Evolutionary conservation across 2,113 vertebrate species (phyloP).

Genomic region (Aegithalos caudatus): DNA sequence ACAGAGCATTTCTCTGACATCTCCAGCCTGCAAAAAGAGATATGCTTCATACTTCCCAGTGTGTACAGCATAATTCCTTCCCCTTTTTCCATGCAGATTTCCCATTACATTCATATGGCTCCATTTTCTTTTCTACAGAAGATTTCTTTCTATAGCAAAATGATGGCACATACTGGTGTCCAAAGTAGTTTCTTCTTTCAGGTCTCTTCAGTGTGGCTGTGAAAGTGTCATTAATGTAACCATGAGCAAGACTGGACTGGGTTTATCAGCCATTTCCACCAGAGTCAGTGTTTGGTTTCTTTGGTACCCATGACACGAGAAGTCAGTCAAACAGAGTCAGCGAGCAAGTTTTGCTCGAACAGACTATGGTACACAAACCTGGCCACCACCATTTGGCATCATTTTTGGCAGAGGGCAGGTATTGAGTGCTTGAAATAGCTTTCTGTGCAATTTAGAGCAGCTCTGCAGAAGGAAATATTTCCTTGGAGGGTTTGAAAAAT

Average conservation of each 20-base stretch:
- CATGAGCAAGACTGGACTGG: neutral
- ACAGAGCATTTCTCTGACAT: neutral
- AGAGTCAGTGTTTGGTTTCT: neutral
- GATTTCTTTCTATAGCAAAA: neutral
- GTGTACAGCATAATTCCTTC: neutral
- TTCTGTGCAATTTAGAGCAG: neutral
- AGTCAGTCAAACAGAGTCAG: neutral
- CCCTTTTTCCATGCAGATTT: neutral
- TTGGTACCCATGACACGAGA: neutral
- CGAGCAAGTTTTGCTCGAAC: neutral
- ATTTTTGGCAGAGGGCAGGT: neutral
- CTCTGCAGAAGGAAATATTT: neutral
- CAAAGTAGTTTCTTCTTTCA: neutral
- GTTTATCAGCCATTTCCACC: neutral
- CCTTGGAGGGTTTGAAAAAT: neutral
- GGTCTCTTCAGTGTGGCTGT: neutral
- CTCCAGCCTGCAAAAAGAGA: neutral
- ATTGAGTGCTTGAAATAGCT: neutral
- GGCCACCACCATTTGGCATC: neutral
- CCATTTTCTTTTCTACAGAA: neutral
- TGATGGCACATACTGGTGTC: neutral
- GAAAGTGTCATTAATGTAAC: neutral
- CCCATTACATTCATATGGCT: neutral
- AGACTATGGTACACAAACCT: neutral
- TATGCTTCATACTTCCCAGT: neutral